phyloP scores from a whole-genome alignment of 1,140 invertebrate species.

The Heliconius himera region DNA sequence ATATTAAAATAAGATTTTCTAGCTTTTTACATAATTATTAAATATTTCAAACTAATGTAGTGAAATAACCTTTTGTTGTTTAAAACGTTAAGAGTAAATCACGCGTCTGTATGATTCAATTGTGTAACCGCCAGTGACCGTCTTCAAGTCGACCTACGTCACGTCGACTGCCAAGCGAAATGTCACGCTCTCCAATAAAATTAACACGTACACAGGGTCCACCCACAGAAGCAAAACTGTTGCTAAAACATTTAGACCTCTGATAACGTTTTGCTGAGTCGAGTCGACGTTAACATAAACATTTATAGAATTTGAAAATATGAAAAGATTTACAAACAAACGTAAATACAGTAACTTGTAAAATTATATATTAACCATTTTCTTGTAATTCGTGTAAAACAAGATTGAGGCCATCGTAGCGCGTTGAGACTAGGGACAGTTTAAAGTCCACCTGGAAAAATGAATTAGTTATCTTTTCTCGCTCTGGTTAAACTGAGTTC shows the following conservation, averaged over 20 bases:
- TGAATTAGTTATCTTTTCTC: no score
- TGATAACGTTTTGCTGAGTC: conserved; percentile 28
- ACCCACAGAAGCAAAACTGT: conserved; percentile 43
- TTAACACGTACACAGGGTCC: conserved; percentile 53
- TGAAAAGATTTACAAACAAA: not conserved
- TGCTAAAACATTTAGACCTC: conserved; percentile 31
- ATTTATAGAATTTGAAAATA: not conserved
- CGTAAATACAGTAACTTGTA: no score
- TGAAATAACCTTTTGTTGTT: conserved; percentile 4
- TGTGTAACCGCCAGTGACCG: conserved; percentile 55
- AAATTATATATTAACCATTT: not conserved
- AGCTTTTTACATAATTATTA: not conserved
- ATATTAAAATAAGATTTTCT: not conserved
- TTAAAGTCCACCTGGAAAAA: no score
- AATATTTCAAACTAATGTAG: conserved; percentile 13
- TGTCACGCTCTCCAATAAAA: conserved; percentile 56
- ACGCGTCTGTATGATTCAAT: conserved; percentile 67
- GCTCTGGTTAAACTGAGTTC: no score
- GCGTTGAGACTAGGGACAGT: no score
- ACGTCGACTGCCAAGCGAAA: conserved; percentile 46
- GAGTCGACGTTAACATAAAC: conserved; percentile 20
- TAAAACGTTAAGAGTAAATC: conserved; percentile 39
- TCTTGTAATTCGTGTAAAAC: not conserved
- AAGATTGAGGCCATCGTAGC: no score
- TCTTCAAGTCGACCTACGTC: conserved; percentile 65